Evolutionary conservation across 1,140 invertebrate species (phyloP), one percentile per base, ranked within the genome.

Genomic region (Colletes latitarsis): DNA sequence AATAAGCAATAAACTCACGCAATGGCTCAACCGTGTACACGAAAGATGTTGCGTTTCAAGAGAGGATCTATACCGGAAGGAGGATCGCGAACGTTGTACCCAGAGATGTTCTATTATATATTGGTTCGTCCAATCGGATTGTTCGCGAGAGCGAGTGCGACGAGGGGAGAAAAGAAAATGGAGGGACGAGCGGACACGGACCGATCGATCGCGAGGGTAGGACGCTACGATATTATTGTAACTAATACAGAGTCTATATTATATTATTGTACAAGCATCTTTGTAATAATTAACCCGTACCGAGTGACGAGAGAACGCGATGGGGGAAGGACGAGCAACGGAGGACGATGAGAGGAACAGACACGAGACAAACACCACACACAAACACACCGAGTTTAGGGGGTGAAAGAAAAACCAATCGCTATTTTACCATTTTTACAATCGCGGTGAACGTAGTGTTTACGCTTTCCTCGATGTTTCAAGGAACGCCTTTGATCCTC

Each of bases 231-330:
- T 87, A 91, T 91, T 92, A 93, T 92, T 92, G 88, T 91, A 92
- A 91, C 85, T 92, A 92, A 91, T 89, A 89, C 90, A 92, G 88
- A 92, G 91, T 93, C 86, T 91, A 91, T 92, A 91, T 92, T 92
- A 87, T 90, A 92, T 90, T 88, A 91, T 89, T 90, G 85, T 91
- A 91, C 88, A 88, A 91, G 84, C 81, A 91, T 89, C 88, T 89
- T 92, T 90, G 87, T 90, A 90, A 90, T 89, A 89, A 90, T 81
- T 88, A 88, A 89, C 74, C 81, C 80, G 71, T 86, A 89, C 82
- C 76, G 73, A 84, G 73, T 88, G 71, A 82, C 68, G 83, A 84
- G 78, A 88, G 69, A 63, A 39, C 41, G 66, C 19, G 17, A 60
- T 15, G 63, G 4, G 58, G 60, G 58, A 30, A 70, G 30, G 46